Percentiles rank a stretch among this genome's conserved stretches.
Evolutionary conservation across 2,888 invertebrate species (phyloP).

Genomic region (Trimorus sp.): DNA sequence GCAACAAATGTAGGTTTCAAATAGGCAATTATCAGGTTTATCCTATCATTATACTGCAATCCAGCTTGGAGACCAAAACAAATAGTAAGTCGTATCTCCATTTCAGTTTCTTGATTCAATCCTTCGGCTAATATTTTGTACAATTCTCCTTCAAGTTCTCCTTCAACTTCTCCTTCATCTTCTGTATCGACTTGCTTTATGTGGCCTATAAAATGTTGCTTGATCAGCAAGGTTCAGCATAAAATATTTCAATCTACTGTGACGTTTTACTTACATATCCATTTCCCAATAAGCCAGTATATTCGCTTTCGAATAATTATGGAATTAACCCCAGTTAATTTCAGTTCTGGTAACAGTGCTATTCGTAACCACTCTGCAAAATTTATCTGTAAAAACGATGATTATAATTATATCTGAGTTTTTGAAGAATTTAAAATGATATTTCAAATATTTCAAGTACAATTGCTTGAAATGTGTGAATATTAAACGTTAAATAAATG

Average conservation of each 20-base stretch:
- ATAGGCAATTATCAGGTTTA: too few relatives aligned
- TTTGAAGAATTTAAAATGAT: too few relatives aligned
- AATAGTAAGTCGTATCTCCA: slow-evolving; percentile 93
- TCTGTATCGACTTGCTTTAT: too few relatives aligned
- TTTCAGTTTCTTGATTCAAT: slow-evolving; percentile 89
- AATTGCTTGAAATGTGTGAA: too few relatives aligned
- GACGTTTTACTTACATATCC: slow-evolving; percentile 84
- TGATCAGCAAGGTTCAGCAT: too few relatives aligned
- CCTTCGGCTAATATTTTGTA: slow-evolving; percentile 91
- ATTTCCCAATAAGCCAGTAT: slow-evolving; percentile 91
- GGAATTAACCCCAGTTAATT: slow-evolving; percentile 91
- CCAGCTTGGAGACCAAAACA: slow-evolving; percentile 92
- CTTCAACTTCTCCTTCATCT: too few relatives aligned
- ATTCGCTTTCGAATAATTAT: slow-evolving; percentile 91
- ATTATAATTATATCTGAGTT: slow-evolving; percentile 4
- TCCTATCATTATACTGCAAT: too few relatives aligned
- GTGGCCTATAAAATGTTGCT: too few relatives aligned
- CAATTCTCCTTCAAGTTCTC: slow-evolving; percentile 84
- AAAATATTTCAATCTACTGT: too few relatives aligned
- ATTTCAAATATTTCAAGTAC: too few relatives aligned
- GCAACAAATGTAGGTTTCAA: slow-evolving; percentile 90
- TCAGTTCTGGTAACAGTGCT: slow-evolving; percentile 90
- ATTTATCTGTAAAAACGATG: slow-evolving; percentile 85
- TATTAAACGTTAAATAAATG: too few relatives aligned
- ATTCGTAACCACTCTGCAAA: slow-evolving; percentile 96